These are phyloP conservation scores for Drosophila testacea DNA, from an alignment of 2,888 invertebrate genomes.

Conservation along the genomic window DNA sequence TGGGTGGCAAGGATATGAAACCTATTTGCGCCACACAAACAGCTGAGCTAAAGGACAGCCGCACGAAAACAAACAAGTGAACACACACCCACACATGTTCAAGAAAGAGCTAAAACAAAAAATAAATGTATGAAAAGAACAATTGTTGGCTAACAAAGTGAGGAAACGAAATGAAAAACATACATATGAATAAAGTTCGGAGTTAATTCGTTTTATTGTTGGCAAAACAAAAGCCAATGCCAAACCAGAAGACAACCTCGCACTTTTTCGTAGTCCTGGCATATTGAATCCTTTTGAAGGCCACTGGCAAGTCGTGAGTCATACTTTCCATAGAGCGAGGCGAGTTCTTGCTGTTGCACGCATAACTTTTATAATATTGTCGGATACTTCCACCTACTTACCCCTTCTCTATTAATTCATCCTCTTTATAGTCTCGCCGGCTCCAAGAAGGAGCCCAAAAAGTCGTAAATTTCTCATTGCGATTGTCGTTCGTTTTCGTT, in stretches of 20 bases:
- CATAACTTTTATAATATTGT: constrained; percentile 40
- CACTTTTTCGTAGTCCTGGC: constrained; percentile 3
- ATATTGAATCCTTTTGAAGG: constrained; percentile 50
- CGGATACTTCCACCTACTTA: constrained; percentile 5
- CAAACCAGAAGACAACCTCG: constrained; percentile 17
- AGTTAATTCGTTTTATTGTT: constrained; percentile 55
- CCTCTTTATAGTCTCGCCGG: constrained; percentile 41
- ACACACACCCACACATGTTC: constrained; percentile 15
- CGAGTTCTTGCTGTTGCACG: constrained; percentile 26
- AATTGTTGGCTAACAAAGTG: constrained; percentile 28
- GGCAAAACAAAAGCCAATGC: constrained; percentile 25
- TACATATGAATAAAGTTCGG: constrained; percentile 48
- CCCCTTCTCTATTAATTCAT: no score
- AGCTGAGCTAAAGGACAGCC: constrained; percentile 64
- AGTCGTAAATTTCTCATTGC: constrained; percentile 50
- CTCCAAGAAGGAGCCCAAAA: constrained; percentile 53
- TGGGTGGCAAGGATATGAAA: constrained; percentile 42
- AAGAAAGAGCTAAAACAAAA: constrained; percentile 21
- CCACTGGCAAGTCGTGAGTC: constrained; percentile 48
- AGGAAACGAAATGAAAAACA: constrained; percentile 31
- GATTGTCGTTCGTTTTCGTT: constrained; percentile 18
- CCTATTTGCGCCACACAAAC: constrained; percentile 70
- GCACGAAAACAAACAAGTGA: constrained; percentile 50
- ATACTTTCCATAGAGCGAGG: constrained; percentile 22
- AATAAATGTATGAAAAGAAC: constrained; percentile 15